Conservation (phyloP, 2,113 vertebrate species). For the Bos taurus region ARS-UCD2.0 NC_037336.1:34193001-34193500, state of each 20-base stretch:
- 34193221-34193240: neutral
- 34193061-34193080: neutral
- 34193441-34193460: neutral
- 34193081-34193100: neutral
- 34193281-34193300: neutral
- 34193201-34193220: neutral
- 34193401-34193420: neutral
- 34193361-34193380: neutral
- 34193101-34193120: neutral
- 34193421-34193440: neutral
- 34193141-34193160: neutral
- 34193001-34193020: fast-evolving
- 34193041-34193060: no score
- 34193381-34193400: neutral
- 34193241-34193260: neutral
- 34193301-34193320: neutral
- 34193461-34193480: neutral
- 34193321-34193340: neutral
- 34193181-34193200: neutral
- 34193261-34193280: neutral
- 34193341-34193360: neutral
- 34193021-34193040: no score
- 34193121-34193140: neutral
- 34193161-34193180: neutral
- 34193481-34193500: neutral